These are phyloP conservation scores for Saiga tatarica DNA, from an alignment of 2,113 vertebrate species.

Conservation along the genomic window DNA sequence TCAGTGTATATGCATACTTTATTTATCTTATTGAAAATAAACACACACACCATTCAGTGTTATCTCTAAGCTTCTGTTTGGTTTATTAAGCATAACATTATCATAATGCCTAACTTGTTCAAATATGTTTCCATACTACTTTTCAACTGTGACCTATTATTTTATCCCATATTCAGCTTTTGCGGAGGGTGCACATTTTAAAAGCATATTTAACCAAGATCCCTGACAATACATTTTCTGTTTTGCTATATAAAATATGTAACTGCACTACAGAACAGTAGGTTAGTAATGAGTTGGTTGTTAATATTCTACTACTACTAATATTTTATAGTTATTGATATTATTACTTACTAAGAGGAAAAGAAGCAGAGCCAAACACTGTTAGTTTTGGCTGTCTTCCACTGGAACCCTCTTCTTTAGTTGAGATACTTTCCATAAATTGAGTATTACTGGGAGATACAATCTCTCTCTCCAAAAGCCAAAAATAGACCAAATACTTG, in stretches of 20 bases:
- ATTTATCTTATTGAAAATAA: not conserved
- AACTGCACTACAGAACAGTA: not conserved
- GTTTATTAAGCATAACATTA: not conserved
- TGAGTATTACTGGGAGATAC: not conserved
- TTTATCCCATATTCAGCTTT: not conserved
- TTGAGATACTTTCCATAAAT: not conserved
- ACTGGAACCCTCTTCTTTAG: not conserved
- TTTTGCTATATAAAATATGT: not conserved
- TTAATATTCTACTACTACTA: not conserved
- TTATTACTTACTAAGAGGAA: not conserved
- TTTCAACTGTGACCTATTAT: not conserved
- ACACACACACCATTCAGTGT: not conserved
- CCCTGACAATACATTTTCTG: not conserved
- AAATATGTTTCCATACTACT: not conserved
- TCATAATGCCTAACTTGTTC: not conserved
- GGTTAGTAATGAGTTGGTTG: not conserved
- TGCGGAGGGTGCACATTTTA: not conserved
- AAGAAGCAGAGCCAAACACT: not conserved
- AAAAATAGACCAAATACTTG: not conserved
- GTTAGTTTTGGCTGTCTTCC: not conserved
- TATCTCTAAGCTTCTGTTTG: not conserved
- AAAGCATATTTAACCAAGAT: not conserved
- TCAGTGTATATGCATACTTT: not conserved
- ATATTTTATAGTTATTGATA: not conserved
- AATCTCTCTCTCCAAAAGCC: not conserved